Percentiles rank a stretch among this genome's conserved stretches.
Evolutionary conservation across 2,888 invertebrate species (phyloP).

Genomic region (Melipona bicolor): DNA sequence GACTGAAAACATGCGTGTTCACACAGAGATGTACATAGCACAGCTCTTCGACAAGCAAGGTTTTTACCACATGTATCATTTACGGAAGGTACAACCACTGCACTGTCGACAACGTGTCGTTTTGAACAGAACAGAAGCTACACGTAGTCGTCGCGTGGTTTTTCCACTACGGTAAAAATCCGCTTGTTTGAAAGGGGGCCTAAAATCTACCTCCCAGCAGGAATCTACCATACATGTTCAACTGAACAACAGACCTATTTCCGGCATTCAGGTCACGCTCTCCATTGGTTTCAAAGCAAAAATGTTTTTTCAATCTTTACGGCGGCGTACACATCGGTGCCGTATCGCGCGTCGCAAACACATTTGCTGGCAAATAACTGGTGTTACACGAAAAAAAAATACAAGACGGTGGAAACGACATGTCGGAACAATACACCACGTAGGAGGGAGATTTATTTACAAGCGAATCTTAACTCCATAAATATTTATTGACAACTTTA

Average conservation of each 20-base stretch:
- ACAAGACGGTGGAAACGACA: not conserved
- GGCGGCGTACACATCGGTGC: not conserved
- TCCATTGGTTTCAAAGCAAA: slow-evolving; percentile 25
- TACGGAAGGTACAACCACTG: slow-evolving; percentile 26
- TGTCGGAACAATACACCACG: too few relatives aligned
- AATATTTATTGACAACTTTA: too few relatives aligned
- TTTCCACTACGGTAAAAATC: slow-evolving; percentile 35
- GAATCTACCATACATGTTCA: slow-evolving; percentile 28
- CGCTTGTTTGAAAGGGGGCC: slow-evolving; percentile 28
- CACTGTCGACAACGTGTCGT: slow-evolving; percentile 29
- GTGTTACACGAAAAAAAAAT: not conserved
- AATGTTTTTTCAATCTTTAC: slow-evolving; percentile 22
- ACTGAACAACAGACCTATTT: slow-evolving; percentile 40
- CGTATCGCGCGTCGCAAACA: not conserved
- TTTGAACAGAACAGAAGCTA: slow-evolving; percentile 20
- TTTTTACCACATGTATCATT: slow-evolving; percentile 31
- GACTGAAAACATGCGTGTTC: not conserved
- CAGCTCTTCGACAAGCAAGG: slow-evolving; percentile 26
- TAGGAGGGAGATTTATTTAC: too few relatives aligned
- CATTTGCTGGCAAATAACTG: not conserved
- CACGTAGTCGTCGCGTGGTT: slow-evolving; percentile 29
- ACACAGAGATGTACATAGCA: not conserved
- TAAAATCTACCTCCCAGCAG: slow-evolving; percentile 22
- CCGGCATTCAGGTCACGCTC: slow-evolving; percentile 22
- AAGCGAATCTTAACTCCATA: too few relatives aligned